phyloP scores from a whole-genome alignment of 2,888 invertebrate species.

The Cryptops parisi region DNA sequence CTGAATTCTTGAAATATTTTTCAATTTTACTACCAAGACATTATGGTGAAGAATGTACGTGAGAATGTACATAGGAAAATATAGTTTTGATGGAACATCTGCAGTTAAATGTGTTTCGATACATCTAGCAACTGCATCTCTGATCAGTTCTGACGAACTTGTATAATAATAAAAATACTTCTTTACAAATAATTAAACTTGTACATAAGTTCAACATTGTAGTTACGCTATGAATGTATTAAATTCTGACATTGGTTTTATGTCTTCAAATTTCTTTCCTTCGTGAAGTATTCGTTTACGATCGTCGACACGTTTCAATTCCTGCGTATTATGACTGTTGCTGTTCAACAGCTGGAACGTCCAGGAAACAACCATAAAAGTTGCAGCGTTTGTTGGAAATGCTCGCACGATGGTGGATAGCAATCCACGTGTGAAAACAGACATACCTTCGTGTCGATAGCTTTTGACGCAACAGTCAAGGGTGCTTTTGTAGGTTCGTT shows the following conservation, averaged over 20 bases:
- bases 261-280: slow-evolving; percentile 3
- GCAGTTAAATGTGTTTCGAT: too few species aligned
- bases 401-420: slow-evolving; percentile 67
- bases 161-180: too few species aligned
- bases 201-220: too few species aligned
- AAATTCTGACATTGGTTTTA: not conserved
- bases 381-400: slow-evolving; percentile 85
- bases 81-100: too few species aligned
- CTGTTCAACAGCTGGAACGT: slow-evolving; percentile 37
- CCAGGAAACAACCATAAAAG: slow-evolving; percentile 75
- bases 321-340: not conserved
- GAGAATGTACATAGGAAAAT: too few species aligned
- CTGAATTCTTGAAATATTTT: too few species aligned
- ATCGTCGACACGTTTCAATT: not conserved
- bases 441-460: slow-evolving; percentile 50
- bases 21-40: too few species aligned
- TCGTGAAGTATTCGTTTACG: not conserved
- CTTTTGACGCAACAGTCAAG: slow-evolving; percentile 59
- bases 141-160: too few species aligned
- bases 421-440: slow-evolving; percentile 57
- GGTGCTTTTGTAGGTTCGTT: slow-evolving; percentile 47
- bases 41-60: too few species aligned
- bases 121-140: too few species aligned
- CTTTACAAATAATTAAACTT: too few species aligned
- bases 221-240: not conserved